Evolutionary conservation across 2,888 invertebrate genomes (phyloP), one percentile per base, ranked within the genome.

Genomic region (Ophioninae sp.): DNA sequence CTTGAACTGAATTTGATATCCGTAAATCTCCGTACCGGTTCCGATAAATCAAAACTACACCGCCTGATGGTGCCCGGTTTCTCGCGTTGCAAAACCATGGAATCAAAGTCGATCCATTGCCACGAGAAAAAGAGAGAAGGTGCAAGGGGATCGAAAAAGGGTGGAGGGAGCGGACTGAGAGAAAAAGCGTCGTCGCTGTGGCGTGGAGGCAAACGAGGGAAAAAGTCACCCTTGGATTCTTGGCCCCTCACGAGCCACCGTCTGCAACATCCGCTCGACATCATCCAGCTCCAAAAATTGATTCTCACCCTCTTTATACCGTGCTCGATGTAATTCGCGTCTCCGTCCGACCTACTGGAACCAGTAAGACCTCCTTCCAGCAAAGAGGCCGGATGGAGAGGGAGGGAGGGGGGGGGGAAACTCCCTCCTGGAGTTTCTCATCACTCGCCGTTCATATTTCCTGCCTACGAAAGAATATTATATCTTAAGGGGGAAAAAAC

Each of bases 31-130:
- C 88, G 91, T 90, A 90, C 89, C 89, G 90, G 88, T 90, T 89
- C 88, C 90, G 90, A 91, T 92, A 92, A 92, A 91, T 92, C 92
- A 92, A 91, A 92, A 92, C 90, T 89, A 90, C 91, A 91, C 91
- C 88, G 74, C 76, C 80, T 73, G 82, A 64, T 39, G 68, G 62
- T 76, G 79, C 76, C 64, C 65, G 79, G 79, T 79, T 84, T 70
- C 79, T 62, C 68, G 76, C 73, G 62, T 59, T 23, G 73, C 79
- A 37, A 73, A 67, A 84, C 81, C 81, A 68, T 76, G 79, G 69
- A 76, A 73, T 79, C 76, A 68, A 57, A 59, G 50, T 37, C 59
- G 61, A 37, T 56, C 23, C 20, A 77, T 79, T 30, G 67, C 62
- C 69, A 21, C 50, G 23, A 72, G 70, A 73, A 44, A 73, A 76